Evolutionary conservation across 30 jellyfish, hydroid and myxozoan species (phyloP).

Genomic region (Rhopilema esculentum): DNA sequence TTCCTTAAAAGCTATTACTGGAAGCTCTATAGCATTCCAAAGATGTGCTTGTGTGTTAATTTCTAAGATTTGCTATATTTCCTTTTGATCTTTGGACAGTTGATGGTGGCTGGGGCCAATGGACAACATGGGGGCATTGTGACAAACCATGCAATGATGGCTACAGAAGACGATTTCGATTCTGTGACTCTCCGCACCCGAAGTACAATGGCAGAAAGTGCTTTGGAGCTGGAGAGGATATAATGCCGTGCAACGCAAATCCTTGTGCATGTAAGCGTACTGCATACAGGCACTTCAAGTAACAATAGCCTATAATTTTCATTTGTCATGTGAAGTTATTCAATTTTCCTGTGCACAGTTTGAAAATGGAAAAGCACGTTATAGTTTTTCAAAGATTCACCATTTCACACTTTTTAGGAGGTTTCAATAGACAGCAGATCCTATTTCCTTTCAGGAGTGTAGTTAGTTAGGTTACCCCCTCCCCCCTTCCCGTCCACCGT

Average conservation of each 20-base stretch:
- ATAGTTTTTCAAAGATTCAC: neutral
- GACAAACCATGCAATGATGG: slow-evolving; percentile 46
- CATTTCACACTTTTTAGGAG: no score
- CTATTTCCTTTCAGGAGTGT: no score
- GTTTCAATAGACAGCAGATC: no score
- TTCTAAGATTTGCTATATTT: neutral
- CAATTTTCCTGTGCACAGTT: no score
- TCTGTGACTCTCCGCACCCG: slow-evolving; percentile 35
- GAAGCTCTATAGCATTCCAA: no score
- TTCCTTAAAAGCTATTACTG: no score
- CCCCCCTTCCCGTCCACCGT: no score
- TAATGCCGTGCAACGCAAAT: slow-evolving; percentile 25
- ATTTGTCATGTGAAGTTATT: no score
- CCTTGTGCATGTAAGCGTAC: slow-evolving; percentile 27
- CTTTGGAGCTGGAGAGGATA: slow-evolving; percentile 11
- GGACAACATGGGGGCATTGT: slow-evolving; percentile 37
- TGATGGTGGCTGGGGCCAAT: slow-evolving; percentile 40
- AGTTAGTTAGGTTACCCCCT: no score
- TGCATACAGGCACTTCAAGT: neutral
- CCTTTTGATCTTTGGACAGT: slow-evolving; percentile 1
- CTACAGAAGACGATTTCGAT: neutral
- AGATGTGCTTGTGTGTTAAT: no score
- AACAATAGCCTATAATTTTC: no score
- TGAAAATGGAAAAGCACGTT: neutral
- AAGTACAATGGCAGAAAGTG: slow-evolving; percentile 45